phyloP scores from a whole-genome alignment of 2,888 invertebrate species.

The Dysmachus trigonus region DNA sequence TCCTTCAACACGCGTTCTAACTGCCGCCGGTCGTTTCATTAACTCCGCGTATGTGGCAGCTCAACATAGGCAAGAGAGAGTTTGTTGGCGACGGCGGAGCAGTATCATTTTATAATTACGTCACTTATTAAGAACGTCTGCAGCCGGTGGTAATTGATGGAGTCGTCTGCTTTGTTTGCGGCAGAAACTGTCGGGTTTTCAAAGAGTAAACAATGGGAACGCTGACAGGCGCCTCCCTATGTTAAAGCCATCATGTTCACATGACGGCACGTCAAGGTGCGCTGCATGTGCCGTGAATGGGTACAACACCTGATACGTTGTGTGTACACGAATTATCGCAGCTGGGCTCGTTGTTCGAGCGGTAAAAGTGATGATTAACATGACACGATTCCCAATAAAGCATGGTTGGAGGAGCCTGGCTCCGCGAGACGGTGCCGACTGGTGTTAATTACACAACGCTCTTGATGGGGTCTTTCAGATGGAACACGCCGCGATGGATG shows the following conservation, averaged over 20 bases:
- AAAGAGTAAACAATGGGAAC: constrained; percentile 24
- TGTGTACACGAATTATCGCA: constrained; percentile 2
- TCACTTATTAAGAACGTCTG: constrained; percentile 35
- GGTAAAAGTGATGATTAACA: constrained; percentile 45
- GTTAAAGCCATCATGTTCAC: background rate
- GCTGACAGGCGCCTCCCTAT: constrained; percentile 3
- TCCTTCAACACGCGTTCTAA: background rate
- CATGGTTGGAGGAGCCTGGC: background rate
- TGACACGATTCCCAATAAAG: constrained; percentile 44
- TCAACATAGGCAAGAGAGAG: background rate
- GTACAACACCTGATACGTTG: background rate
- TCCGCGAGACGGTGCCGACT: background rate
- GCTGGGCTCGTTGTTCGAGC: constrained; percentile 15
- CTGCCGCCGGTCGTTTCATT: constrained; percentile 4
- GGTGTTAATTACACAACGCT: constrained; percentile 11
- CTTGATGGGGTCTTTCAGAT: background rate
- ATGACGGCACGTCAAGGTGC: constrained; percentile 1
- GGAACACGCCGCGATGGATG: background rate
- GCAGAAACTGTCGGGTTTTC: background rate
- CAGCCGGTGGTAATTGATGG: constrained; percentile 37
- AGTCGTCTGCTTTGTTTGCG: constrained; percentile 2
- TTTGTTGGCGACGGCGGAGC: constrained; percentile 20
- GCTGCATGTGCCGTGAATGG: constrained; percentile 5
- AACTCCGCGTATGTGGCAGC: background rate
- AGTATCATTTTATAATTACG: constrained; percentile 43